phyloP scores from a whole-genome alignment of 1,140 invertebrate species.

The Tetragonula clypearis region DNA sequence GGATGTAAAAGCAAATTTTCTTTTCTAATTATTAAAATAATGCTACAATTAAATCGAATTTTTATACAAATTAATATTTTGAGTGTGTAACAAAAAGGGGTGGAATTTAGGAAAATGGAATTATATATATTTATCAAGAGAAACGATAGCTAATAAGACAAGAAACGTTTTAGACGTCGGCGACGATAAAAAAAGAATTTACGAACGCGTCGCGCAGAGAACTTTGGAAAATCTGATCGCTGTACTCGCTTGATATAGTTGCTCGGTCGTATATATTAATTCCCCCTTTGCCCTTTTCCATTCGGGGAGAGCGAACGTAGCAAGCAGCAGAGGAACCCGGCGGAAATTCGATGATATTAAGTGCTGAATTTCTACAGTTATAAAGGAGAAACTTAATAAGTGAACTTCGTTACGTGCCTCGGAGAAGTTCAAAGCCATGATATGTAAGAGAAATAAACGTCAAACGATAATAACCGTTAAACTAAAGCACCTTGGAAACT shows the following conservation, averaged over 20 bases:
- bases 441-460: not conserved
- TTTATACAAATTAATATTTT: not conserved
- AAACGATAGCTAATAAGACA: not conserved
- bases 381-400: conserved; percentile 22
- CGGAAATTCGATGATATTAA: conserved; percentile 20
- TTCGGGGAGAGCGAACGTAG: not conserved
- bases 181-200: not conserved
- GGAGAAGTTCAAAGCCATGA: not conserved
- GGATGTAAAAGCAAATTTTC: too few relatives aligned
- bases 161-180: not conserved
- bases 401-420: conserved; percentile 14
- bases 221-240: conserved; percentile 25
- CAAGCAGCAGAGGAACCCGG: not conserved
- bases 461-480: not conserved
- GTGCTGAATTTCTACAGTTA: conserved; percentile 20
- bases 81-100: not conserved
- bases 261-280: conserved; percentile 3
- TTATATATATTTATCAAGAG: not conserved
- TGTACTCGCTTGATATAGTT: conserved; percentile 17
- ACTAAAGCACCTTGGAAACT: not conserved
- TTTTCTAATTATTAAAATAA: too few relatives aligned
- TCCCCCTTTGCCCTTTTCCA: not conserved
- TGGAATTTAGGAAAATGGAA: not conserved
- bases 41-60: too few relatives aligned
- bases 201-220: not conserved